A percentile compares a stretch with the other conserved stretches of the same genome.
phyloP scores from a whole-genome alignment of 2,888 invertebrate genomes.

The Trichogramma dendrolimi region DNA sequence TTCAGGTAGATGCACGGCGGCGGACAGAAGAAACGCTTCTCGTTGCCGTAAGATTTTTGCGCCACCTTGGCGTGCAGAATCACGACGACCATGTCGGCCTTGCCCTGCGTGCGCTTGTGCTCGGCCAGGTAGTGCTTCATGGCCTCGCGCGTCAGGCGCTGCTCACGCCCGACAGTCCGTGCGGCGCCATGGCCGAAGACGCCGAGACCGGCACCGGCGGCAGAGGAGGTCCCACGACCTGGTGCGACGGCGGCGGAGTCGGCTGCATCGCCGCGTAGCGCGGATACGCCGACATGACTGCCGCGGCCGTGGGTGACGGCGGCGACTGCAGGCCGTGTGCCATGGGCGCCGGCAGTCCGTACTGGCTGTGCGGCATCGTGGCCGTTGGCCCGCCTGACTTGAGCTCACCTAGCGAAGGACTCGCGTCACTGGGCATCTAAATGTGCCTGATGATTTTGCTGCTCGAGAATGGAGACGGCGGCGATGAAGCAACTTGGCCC shows the following conservation, averaged over 20 bases:
- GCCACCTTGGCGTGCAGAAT: constrained; percentile 99
- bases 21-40: constrained; percentile 98
- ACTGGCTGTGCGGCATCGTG: constrained; percentile 74
- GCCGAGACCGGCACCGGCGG: background rate
- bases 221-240: constrained; percentile 71
- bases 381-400: background rate
- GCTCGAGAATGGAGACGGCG: too few relatives aligned
- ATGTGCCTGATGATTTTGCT: too few relatives aligned
- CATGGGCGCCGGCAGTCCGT: constrained; percentile 68
- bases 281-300: constrained; percentile 56
- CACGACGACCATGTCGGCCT: constrained; percentile 89
- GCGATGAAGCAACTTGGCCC: too few relatives aligned
- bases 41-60: constrained; percentile 99
- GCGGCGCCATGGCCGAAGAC: constrained; percentile 2
- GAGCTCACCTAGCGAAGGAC: constrained; percentile 3
- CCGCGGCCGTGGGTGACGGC: constrained; percentile 60
- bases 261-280: constrained; percentile 70
- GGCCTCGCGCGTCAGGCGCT: constrained; percentile 80
- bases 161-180: constrained; percentile 62
- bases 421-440: constrained; percentile 15
- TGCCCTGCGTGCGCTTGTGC: constrained; percentile 50
- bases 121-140: constrained; percentile 96
- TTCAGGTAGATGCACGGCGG: constrained; percentile 98
- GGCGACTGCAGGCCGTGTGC: constrained; percentile 70
- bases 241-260: constrained; percentile 77